A percentile compares a stretch with the other conserved stretches of the same genome.
These are phyloP conservation scores for Candidula unifasciata DNA, from an alignment of 2,888 invertebrate species.

Conservation along the genomic window DNA sequence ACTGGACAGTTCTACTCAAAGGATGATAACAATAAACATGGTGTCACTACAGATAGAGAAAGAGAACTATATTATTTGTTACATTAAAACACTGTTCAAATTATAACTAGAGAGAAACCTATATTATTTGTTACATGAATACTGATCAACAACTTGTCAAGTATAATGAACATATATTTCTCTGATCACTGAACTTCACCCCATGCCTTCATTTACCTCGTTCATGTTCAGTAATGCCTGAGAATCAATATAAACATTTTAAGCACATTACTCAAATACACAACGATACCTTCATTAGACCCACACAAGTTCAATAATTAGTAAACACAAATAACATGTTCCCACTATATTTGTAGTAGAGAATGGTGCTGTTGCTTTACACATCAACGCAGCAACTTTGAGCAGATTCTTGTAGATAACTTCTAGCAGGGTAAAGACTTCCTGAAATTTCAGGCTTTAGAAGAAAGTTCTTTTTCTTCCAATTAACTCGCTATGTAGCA, in stretches of 20 bases:
- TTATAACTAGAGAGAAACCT: not conserved
- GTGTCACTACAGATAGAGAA: not conserved
- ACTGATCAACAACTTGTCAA: not conserved
- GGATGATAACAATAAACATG: not conserved
- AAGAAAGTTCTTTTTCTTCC: too few species aligned
- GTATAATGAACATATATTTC: conserved; percentile 14
- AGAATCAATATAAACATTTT: conserved; percentile 40
- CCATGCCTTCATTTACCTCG: conserved; percentile 50
- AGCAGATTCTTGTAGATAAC: too few species aligned
- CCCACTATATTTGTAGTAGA: too few species aligned
- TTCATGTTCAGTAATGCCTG: conserved; percentile 47
- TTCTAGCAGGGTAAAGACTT: too few species aligned
- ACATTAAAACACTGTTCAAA: not conserved
- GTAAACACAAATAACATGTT: too few species aligned
- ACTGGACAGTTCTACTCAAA: not conserved
- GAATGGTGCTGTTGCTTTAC: too few species aligned
- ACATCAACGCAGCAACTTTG: too few species aligned
- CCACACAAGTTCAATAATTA: too few species aligned
- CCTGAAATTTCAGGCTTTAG: too few species aligned
- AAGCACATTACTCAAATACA: conserved; percentile 11
- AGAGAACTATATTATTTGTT: not conserved
- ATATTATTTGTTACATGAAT: not conserved
- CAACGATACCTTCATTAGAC: not conserved
- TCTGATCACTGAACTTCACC: conserved; percentile 13
- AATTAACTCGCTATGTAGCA: too few species aligned